Conservation (phyloP, 2,113 vertebrate genomes). For the Hyaena hyaena region DNA sequence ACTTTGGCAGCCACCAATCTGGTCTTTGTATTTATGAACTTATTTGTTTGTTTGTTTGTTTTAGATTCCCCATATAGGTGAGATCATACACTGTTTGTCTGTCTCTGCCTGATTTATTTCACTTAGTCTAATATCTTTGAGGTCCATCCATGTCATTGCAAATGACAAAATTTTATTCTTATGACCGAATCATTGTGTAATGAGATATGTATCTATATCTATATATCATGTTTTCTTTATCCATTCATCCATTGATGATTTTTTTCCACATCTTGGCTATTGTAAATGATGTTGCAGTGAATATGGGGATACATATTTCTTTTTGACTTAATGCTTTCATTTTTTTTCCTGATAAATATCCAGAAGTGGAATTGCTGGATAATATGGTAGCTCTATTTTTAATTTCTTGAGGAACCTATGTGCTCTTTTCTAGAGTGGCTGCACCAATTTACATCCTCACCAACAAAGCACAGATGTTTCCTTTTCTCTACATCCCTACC, state of each 20-base stretch:
- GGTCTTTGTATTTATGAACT: background rate
- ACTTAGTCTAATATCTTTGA: background rate
- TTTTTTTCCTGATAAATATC: background rate
- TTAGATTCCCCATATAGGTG: background rate
- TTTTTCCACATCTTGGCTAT: background rate
- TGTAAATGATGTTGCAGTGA: background rate
- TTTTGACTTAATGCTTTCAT: background rate
- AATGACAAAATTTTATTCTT: background rate
- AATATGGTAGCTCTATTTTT: background rate
- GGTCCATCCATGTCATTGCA: background rate
- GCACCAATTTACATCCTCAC: background rate
- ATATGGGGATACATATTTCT: background rate
- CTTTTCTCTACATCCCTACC: background rate
- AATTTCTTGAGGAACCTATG: background rate
- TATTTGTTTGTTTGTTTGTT: background rate
- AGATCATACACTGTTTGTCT: background rate
- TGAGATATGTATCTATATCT: background rate
- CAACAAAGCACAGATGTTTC: background rate
- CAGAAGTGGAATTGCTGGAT: background rate
- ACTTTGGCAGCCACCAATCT: background rate
- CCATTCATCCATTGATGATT: background rate
- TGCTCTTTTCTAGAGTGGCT: background rate
- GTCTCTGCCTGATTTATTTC: background rate
- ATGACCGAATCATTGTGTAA: background rate
- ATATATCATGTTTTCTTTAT: background rate